Percentiles rank a stretch among this genome's conserved stretches.
These are phyloP conservation scores for Euwallacea fornicatus DNA, from an alignment of 1,140 invertebrate genomes.

Conservation along the genomic window DNA sequence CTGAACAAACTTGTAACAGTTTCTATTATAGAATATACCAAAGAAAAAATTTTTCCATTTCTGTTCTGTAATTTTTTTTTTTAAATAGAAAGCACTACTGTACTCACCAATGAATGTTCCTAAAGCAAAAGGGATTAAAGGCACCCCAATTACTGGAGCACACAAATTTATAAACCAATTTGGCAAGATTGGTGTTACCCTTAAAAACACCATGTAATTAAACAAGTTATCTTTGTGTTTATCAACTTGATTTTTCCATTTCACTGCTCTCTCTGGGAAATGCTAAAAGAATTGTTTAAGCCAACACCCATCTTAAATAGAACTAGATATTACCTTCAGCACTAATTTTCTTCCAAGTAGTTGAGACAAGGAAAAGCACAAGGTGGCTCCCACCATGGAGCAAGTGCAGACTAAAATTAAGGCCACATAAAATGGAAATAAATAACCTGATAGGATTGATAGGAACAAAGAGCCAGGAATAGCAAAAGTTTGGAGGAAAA, in stretches of 20 bases:
- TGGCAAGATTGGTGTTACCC: conserved; percentile 96
- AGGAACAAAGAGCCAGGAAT: conserved; percentile 99
- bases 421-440: conserved; percentile 92
- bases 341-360: conserved; percentile 84
- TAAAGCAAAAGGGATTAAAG: conserved; percentile 86
- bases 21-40: too few species aligned
- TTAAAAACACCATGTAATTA: conserved; percentile 96
- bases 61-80: not conserved
- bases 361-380: conserved; percentile 93
- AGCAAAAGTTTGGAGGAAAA: conserved; percentile 99
- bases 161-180: conserved; percentile 99
- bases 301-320: not conserved
- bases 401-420: conserved; percentile 91
- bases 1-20: not conserved
- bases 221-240: conserved; percentile 88
- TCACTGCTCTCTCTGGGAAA: conserved; percentile 82
- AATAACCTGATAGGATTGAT: conserved; percentile 95
- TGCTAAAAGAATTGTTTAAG: conserved; percentile 58
- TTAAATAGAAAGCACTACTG: not conserved
- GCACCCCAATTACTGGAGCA: conserved; percentile 95
- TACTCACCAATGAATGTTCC: conserved; percentile 79
- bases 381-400: conserved; percentile 91
- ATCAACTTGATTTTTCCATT: conserved; percentile 83
- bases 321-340: conserved; percentile 55
- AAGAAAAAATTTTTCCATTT: too few species aligned